Conservation (phyloP, 2,113 vertebrate genomes). For the Daphoenositta chrysoptera region DNA sequence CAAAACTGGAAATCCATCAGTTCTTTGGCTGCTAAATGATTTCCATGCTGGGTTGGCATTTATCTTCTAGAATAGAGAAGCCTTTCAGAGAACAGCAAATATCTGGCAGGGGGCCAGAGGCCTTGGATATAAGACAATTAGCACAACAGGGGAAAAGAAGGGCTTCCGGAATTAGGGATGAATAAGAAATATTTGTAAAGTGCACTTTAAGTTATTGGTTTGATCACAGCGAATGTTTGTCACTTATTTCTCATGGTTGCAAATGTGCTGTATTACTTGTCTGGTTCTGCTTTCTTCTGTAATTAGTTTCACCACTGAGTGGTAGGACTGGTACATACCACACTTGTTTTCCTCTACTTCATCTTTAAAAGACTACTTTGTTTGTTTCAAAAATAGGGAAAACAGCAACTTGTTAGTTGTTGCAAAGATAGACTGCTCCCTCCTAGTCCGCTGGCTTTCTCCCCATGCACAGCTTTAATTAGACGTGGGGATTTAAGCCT, state of each 20-base stretch:
- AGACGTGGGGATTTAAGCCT: slow-evolving; percentile 38
- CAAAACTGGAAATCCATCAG: slow-evolving; percentile 36
- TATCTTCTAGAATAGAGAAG: slow-evolving; percentile 46
- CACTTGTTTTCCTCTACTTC: slow-evolving; percentile 3
- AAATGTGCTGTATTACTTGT: not conserved
- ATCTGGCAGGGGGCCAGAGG: slow-evolving; percentile 31
- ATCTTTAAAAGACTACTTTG: slow-evolving; percentile 37
- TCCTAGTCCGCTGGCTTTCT: not conserved
- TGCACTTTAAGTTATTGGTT: slow-evolving; percentile 49
- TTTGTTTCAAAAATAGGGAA: slow-evolving; percentile 25
- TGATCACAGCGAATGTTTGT: slow-evolving; percentile 40
- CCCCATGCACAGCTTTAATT: not conserved
- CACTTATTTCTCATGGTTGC: slow-evolving; percentile 20
- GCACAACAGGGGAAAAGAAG: slow-evolving; percentile 17
- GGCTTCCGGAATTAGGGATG: slow-evolving; percentile 47
- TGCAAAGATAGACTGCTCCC: not conserved
- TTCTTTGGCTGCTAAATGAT: slow-evolving; percentile 38
- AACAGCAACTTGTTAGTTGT: not conserved
- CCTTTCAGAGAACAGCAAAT: slow-evolving; percentile 51
- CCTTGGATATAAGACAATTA: slow-evolving; percentile 48
- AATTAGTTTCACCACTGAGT: slow-evolving; percentile 24
- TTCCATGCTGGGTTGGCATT: slow-evolving; percentile 54
- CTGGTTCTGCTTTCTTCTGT: slow-evolving; percentile 30
- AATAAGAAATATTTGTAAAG: slow-evolving; percentile 61
- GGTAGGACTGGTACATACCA: slow-evolving; percentile 1